Evolutionary conservation across 2,113 vertebrate genomes (phyloP).

Genomic region (Dryoscopus gambensis): DNA sequence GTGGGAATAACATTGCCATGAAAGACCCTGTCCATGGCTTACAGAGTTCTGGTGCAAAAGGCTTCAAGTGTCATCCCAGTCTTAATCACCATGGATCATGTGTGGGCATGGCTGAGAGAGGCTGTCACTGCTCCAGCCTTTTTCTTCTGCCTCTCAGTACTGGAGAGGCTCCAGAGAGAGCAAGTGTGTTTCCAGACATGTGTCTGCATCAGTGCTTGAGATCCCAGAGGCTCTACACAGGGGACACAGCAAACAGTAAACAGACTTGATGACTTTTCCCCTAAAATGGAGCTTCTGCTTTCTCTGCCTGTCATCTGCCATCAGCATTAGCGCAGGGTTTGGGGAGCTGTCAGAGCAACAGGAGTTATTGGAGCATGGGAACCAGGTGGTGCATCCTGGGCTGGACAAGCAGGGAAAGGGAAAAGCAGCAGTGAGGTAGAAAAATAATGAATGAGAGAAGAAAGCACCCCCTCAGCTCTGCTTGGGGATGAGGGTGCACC

Average conservation of each 20-base stretch:
- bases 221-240: neutral
- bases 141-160: neutral
- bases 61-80: neutral
- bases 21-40: neutral
- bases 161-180: neutral
- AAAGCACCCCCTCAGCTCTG: neutral
- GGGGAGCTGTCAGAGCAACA: constrained; percentile 30
- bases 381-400: neutral
- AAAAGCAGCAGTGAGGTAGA: neutral
- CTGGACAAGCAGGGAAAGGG: neutral
- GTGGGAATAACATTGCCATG: fast-evolving
- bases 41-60: neutral
- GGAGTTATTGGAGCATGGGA: constrained; percentile 8
- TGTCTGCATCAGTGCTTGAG: neutral
- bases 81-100: neutral
- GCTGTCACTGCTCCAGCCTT: neutral
- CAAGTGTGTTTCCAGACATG: neutral
- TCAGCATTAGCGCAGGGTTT: neutral
- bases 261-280: constrained; percentile 28
- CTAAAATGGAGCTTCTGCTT: constrained; percentile 41
- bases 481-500: fast-evolving
- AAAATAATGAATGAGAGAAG: neutral
- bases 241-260: constrained; percentile 21
- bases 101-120: neutral
- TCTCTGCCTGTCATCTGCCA: constrained; percentile 29